phyloP scores from a whole-genome alignment of 2,888 invertebrate genomes.

The Lysandra bellargus region DNA sequence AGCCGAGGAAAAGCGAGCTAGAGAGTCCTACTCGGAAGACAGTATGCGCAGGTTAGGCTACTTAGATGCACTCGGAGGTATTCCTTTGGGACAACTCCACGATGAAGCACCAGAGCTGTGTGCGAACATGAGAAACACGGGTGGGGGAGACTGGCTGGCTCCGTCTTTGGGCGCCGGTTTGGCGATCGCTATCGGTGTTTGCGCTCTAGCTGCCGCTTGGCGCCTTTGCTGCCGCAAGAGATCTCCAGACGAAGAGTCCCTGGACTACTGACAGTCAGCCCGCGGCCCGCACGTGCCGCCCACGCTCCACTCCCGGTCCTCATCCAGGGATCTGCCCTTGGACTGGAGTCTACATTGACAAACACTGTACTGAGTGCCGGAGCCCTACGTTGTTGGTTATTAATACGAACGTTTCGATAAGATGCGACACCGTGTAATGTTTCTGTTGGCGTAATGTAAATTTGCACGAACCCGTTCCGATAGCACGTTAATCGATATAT shows the following conservation, averaged over 20 bases:
- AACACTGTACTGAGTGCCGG: constrained; percentile 72
- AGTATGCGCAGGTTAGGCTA: constrained; percentile 82
- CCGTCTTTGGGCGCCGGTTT: constrained; percentile 82
- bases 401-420: constrained; percentile 40
- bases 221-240: constrained; percentile 82
- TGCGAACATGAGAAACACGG: constrained; percentile 72
- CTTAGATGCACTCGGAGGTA: constrained; percentile 68
- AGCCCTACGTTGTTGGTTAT: constrained; percentile 57
- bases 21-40: constrained; percentile 81
- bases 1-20: constrained; percentile 72
- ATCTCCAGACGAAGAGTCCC: constrained; percentile 80
- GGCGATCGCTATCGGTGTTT: constrained; percentile 78
- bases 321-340: constrained; percentile 68
- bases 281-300: constrained; percentile 77
- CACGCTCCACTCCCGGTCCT: constrained; percentile 67
- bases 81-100: constrained; percentile 78
- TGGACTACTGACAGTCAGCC: constrained; percentile 82
- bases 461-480: constrained; percentile 25
- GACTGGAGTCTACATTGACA: constrained; percentile 81
- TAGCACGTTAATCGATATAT: constrained; percentile 23
- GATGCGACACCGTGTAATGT: constrained; percentile 19
- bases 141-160: constrained; percentile 81
- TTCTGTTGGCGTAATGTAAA: constrained; percentile 15
- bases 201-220: constrained; percentile 81
- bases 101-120: constrained; percentile 90